Percentiles rank a stretch among this genome's conserved stretches.
Evolutionary conservation across 2,888 invertebrate genomes (phyloP).

Genomic region (Allolobophora icterica): DNA sequence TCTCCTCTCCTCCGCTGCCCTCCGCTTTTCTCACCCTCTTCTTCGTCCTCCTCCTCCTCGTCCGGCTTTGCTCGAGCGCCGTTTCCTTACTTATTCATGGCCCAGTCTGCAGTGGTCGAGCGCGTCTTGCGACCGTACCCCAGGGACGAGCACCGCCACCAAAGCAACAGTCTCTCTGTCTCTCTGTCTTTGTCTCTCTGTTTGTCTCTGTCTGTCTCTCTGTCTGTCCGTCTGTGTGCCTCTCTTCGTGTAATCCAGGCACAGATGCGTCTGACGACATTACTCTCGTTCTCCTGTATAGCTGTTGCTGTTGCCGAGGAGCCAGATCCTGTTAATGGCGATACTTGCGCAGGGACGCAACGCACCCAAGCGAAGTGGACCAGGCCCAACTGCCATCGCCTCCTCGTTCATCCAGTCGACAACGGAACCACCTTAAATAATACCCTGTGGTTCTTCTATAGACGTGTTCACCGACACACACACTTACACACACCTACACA

Average conservation of each 20-base stretch:
- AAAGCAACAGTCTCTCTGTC: neutral
- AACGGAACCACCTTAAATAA: neutral
- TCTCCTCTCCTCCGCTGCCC: neutral
- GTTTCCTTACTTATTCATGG: constrained; percentile 4
- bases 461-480: no score
- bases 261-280: neutral
- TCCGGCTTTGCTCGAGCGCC: neutral
- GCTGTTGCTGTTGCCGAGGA: neutral
- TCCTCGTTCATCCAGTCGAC: neutral
- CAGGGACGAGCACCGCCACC: neutral
- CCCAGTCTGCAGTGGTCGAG: neutral
- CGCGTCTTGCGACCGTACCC: neutral
- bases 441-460: neutral
- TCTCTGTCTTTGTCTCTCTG: neutral
- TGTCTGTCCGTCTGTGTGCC: neutral
- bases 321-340: neutral
- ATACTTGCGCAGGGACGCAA: neutral
- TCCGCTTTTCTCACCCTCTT: neutral
- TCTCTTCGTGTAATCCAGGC: neutral
- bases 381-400: neutral
- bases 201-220: no score
- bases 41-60: neutral
- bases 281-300: neutral
- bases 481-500: no score
- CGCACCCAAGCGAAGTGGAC: neutral